phyloP scores from a whole-genome alignment of 2,888 invertebrate genomes.

The Athalia cordata region DNA sequence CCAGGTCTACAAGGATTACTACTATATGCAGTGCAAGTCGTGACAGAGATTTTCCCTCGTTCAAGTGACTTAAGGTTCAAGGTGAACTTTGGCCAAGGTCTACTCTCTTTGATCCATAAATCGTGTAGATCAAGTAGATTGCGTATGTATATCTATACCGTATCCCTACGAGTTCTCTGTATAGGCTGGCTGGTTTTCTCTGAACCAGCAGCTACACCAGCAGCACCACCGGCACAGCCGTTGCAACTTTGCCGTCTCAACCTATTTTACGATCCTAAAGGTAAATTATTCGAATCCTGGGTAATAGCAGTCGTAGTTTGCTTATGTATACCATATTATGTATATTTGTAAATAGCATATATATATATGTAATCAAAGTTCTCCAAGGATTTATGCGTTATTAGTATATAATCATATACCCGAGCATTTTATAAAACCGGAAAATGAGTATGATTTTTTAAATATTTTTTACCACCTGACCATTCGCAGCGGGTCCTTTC shows the following conservation, averaged over 20 bases:
- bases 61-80: conserved; percentile 38
- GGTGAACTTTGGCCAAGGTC: conserved; percentile 38
- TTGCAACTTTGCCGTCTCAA: neutral
- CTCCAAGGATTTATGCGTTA: too few relatives aligned
- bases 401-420: too few relatives aligned
- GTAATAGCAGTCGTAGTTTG: conserved; percentile 29
- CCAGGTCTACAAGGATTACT: too few relatives aligned
- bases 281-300: conserved; percentile 30
- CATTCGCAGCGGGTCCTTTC: too few relatives aligned
- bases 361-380: neutral
- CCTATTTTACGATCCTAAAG: conserved; percentile 29
- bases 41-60: conserved; percentile 41
- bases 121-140: conserved; percentile 44
- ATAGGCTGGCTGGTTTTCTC: neutral
- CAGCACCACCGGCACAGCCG: neutral
- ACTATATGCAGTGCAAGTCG: neutral
- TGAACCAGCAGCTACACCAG: neutral
- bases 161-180: neutral
- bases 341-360: neutral
- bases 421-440: too few relatives aligned
- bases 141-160: conserved; percentile 31
- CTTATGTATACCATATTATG: neutral
- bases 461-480: too few relatives aligned
- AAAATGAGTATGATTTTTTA: too few relatives aligned
- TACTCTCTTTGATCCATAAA: conserved; percentile 43